These are phyloP conservation scores for Malachius bipustulatus DNA, from an alignment of 2,888 invertebrate genomes.

Conservation along the genomic window DNA sequence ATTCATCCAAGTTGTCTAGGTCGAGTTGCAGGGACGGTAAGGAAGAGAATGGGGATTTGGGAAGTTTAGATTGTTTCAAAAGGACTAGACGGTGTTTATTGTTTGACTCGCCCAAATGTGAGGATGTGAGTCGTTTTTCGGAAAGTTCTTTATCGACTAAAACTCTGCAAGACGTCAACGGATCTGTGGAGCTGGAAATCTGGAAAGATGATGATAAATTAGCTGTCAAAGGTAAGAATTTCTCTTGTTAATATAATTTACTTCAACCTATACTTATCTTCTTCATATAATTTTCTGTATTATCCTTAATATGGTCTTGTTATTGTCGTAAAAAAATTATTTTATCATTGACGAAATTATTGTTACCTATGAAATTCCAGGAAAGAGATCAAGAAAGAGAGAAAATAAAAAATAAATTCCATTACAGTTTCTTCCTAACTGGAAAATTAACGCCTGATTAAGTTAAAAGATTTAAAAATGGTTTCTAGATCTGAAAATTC, in stretches of 20 bases:
- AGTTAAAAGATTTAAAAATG: too few relatives aligned
- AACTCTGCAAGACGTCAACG: conserved; percentile 26
- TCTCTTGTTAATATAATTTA: conserved; percentile 8
- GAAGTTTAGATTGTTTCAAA: not conserved
- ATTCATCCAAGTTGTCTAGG: not conserved
- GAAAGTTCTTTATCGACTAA: conserved; percentile 22
- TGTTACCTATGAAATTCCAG: too few relatives aligned
- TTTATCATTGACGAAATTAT: too few relatives aligned
- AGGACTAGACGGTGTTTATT: conserved; percentile 35
- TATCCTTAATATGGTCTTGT: too few relatives aligned
- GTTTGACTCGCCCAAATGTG: conserved; percentile 32
- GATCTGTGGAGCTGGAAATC: conserved; percentile 35
- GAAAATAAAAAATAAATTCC: too few relatives aligned
- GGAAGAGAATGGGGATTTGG: conserved; percentile 2
- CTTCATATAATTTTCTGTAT: too few relatives aligned
- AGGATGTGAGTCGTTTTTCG: conserved; percentile 21
- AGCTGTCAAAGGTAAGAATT: conserved; percentile 35
- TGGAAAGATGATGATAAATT: conserved; percentile 29
- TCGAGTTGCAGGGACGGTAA: not conserved
- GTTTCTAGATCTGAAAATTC: too few relatives aligned
- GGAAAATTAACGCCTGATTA: too few relatives aligned
- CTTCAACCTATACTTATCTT: too few relatives aligned
- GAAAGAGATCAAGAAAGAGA: too few relatives aligned
- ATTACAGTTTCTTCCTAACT: too few relatives aligned
- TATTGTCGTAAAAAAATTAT: too few relatives aligned